Evolutionary conservation across 2,888 invertebrate species (phyloP), one percentile per base, ranked within the genome.

Genomic region (Lasioglossum calceatum): DNA sequence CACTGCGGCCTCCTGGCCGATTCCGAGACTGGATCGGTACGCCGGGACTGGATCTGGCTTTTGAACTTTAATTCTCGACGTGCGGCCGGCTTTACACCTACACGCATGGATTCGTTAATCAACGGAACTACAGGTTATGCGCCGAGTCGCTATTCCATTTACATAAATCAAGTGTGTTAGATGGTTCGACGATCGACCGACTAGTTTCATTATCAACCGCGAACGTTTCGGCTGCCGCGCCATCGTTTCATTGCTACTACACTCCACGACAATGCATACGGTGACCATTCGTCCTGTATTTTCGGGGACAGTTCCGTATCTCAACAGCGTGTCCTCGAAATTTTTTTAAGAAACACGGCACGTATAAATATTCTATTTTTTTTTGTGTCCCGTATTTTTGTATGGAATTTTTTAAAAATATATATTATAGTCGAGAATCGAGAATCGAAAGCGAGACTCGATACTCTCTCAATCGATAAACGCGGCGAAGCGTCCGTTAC

Each of bases 1-100:
- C 81, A 86, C 86, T 86, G 86, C 78, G 67, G 77, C 50, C 78
- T 27, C 54, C 50, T 64, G 61, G 42, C 54, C 79, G 85, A 84
- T 85, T 84, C 72, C 64, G 19, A 8, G 75, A 64, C 75, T 8
- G 73, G 77, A 84, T 82, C 77, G 42, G 64, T 16, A 67, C 74
- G 75, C 50, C 47, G 61, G 4, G 74, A 61, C 85, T 67, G 85
- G 86, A 54, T 81, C 77, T 61, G 58, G 67, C 77, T 81, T 86
- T 76, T 67, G 76, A 86, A 81, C 75, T 81, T 86, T 81, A 85
- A 67, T 85, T 76, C 71, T 75, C 64, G 32, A 64, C 23, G 50
- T 61, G 36, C 71, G 58, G 61, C 58, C 36, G 44, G 32, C 70
- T 42, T 42, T 72, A 73, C 70, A 86, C 86, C 86, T 86, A 78